phyloP scores from a whole-genome alignment of 2,113 vertebrate species.

The Cavia porcellus region DNA sequence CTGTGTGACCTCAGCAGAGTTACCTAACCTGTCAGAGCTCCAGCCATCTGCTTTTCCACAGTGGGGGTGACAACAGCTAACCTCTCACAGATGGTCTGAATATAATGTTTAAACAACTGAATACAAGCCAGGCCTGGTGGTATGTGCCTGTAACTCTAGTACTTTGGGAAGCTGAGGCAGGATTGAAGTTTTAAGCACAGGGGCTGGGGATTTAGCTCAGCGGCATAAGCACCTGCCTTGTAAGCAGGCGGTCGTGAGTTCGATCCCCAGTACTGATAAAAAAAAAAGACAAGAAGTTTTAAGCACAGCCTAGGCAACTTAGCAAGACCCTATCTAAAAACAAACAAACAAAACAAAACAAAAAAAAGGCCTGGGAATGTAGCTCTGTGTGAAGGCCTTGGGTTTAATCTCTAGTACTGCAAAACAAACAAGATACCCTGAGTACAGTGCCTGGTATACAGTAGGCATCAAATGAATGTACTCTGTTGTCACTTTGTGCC shows the following conservation, averaged over 20 bases:
- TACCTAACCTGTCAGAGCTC: neutral
- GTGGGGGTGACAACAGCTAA: neutral
- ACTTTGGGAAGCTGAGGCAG: neutral
- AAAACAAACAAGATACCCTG: neutral
- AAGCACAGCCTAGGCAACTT: neutral
- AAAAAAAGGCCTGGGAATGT: neutral
- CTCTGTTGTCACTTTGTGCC: neutral
- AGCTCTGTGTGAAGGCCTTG: neutral
- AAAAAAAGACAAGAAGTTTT: neutral
- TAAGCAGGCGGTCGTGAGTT: too few relatives aligned
- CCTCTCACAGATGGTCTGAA: neutral
- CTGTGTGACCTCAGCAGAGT: slow-evolving; percentile 19
- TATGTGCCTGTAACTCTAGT: neutral
- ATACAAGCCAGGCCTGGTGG: neutral
- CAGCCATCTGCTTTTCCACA: neutral
- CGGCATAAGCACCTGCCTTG: too few relatives aligned
- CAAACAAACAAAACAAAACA: too few relatives aligned
- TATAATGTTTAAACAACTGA: neutral
- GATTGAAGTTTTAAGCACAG: neutral
- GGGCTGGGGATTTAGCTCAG: too few relatives aligned
- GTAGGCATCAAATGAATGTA: neutral
- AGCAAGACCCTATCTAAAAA: neutral
- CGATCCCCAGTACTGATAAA: too few relatives aligned
- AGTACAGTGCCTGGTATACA: neutral
- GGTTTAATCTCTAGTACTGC: neutral